Evolutionary conservation across 2,113 vertebrate species (phyloP).

Genomic region (Leptosomus discolor): DNA sequence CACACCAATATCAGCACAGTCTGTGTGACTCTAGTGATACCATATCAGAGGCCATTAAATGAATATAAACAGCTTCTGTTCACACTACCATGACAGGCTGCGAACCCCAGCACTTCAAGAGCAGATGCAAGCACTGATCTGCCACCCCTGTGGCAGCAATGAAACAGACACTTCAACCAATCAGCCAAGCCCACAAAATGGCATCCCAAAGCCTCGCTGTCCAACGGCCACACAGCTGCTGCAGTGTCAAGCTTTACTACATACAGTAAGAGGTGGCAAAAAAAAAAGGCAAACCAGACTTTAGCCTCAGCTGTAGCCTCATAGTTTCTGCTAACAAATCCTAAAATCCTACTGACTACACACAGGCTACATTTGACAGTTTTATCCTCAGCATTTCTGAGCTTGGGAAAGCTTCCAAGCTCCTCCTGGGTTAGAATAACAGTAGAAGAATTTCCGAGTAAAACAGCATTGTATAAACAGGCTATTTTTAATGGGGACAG

Average conservation of each 20-base stretch:
- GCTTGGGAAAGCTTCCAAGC: not conserved
- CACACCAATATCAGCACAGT: not conserved
- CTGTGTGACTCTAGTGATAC: not conserved
- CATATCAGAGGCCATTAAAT: not conserved
- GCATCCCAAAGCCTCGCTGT: not conserved
- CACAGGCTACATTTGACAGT: not conserved
- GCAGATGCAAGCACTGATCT: not conserved
- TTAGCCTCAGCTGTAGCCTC: not conserved
- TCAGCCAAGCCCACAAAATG: not conserved
- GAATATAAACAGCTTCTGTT: not conserved
- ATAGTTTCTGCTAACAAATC: not conserved
- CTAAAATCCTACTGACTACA: not conserved
- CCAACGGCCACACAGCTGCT: not conserved
- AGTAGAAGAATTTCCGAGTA: not conserved
- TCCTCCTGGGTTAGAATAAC: not conserved
- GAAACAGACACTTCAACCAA: not conserved
- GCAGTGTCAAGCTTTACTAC: not conserved
- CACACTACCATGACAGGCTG: fast-evolving
- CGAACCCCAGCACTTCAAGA: not conserved
- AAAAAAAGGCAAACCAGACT: not conserved
- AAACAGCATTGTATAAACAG: not conserved
- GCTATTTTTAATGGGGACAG: not conserved
- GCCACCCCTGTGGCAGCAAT: not conserved
- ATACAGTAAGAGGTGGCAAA: not conserved
- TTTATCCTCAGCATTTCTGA: not conserved